Conservation (phyloP, 2,888 invertebrate genomes). For the Acronicta leporina region DNA sequence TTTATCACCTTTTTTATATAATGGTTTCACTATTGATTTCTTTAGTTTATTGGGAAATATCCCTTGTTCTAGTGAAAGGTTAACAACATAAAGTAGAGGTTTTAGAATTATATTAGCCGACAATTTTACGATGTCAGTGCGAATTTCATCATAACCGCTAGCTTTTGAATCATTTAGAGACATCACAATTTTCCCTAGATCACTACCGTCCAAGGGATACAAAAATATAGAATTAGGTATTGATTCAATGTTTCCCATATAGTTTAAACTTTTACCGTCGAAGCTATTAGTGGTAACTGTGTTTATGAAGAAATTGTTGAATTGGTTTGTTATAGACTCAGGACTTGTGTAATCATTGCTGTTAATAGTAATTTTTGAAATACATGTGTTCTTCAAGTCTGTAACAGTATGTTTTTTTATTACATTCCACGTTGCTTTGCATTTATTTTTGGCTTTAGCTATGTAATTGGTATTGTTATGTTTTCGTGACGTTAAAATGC, state of each 20-base stretch:
- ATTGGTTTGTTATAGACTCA: slow-evolving; percentile 1
- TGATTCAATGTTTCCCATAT: slow-evolving; percentile 1
- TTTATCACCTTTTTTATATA: too few species aligned
- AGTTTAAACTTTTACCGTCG: neutral
- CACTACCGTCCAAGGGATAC: neutral
- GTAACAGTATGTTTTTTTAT: neutral
- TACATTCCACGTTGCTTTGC: neutral
- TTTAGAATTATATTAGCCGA: too few species aligned
- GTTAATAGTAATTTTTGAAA: slow-evolving; percentile 1
- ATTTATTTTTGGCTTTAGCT: neutral
- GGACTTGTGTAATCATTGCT: neutral
- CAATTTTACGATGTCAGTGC: too few species aligned
- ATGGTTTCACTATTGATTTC: too few species aligned
- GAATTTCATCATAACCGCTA: too few species aligned
- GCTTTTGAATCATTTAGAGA: too few species aligned
- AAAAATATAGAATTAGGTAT: neutral
- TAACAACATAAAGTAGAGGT: too few species aligned
- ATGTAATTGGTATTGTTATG: neutral
- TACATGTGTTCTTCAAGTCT: neutral
- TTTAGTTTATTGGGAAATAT: too few species aligned
- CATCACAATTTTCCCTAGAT: neutral
- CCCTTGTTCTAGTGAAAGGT: too few species aligned
- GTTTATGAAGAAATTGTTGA: slow-evolving; percentile 1
- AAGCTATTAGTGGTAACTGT: neutral
- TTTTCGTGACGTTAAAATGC: neutral